phyloP scores from a whole-genome alignment of 2,113 vertebrate species.

The Eira barbara region DNA sequence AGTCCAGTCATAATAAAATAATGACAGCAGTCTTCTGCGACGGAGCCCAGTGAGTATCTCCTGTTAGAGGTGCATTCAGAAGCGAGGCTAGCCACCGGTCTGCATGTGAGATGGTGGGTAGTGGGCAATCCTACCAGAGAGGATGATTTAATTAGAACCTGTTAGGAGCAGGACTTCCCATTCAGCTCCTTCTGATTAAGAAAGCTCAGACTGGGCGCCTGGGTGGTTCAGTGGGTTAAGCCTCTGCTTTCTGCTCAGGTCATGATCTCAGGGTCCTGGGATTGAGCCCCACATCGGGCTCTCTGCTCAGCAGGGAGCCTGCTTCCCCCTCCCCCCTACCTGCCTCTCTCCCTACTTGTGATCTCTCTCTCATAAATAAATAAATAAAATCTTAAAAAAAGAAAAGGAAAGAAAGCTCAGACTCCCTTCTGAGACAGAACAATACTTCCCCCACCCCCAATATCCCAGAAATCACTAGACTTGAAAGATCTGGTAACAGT shows the following conservation, averaged over 20 bases:
- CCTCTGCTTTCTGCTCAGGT: too few relatives aligned
- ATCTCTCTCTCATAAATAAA: too few relatives aligned
- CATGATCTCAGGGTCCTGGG: too few relatives aligned
- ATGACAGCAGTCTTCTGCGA: background rate
- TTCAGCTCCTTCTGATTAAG: background rate
- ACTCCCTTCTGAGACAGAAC: background rate
- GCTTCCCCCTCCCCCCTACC: too few relatives aligned
- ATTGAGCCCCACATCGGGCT: too few relatives aligned
- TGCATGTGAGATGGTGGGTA: background rate
- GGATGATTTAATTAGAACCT: background rate
- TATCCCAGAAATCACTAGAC: background rate
- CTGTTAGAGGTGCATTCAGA: background rate
- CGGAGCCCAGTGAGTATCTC: background rate
- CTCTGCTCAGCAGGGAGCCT: too few relatives aligned
- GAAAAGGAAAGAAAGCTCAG: background rate
- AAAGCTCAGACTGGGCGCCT: background rate
- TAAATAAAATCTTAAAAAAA: too few relatives aligned
- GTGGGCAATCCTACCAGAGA: background rate
- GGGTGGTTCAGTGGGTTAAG: too few relatives aligned
- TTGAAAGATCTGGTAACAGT: background rate
- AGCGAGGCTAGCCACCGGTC: background rate
- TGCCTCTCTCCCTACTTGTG: too few relatives aligned
- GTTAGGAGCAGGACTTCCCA: background rate
- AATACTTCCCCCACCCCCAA: background rate
- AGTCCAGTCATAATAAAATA: slow-evolving; percentile 37